phyloP scores from a whole-genome alignment of 2,888 invertebrate genomes.

The Microdon myrmicae region DNA sequence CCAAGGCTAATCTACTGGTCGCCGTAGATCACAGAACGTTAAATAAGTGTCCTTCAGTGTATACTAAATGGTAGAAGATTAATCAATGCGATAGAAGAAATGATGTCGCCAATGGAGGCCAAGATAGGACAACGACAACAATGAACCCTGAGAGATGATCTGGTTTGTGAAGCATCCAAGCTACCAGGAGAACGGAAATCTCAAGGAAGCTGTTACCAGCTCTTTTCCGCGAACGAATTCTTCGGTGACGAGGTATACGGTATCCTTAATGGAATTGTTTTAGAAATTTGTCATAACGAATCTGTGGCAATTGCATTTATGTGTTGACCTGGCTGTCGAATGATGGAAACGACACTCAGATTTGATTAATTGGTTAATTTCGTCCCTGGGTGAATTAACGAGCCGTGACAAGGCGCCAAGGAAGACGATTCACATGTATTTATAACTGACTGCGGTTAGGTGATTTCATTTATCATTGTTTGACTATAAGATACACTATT shows the following conservation, averaged over 20 bases:
- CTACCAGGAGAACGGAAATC: conserved; percentile 36
- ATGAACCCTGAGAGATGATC: conserved; percentile 25
- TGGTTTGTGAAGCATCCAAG: conserved; percentile 15
- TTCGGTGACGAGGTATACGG: background rate
- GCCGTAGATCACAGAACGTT: conserved; percentile 19
- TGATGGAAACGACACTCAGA: conserved; percentile 15
- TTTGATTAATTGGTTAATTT: conserved; percentile 47
- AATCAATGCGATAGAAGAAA: conserved; percentile 43
- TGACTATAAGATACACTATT: too few relatives aligned
- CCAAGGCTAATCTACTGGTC: background rate
- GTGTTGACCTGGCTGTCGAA: conserved; percentile 22
- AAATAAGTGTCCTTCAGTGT: conserved; percentile 41
- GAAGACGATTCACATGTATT: too few relatives aligned
- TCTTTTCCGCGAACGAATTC: background rate
- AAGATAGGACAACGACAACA: conserved; percentile 6
- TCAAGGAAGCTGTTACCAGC: conserved; percentile 13
- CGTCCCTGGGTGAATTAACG: too few relatives aligned
- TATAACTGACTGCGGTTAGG: too few relatives aligned
- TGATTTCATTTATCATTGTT: too few relatives aligned
- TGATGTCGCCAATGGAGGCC: conserved; percentile 21
- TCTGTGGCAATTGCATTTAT: conserved; percentile 30
- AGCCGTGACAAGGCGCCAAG: too few relatives aligned
- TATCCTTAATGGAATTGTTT: conserved; percentile 29
- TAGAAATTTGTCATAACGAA: conserved; percentile 44
- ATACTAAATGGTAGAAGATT: conserved; percentile 47